phyloP scores from a whole-genome alignment of 2,888 invertebrate species.

The Cosmorhoe ocellata region DNA sequence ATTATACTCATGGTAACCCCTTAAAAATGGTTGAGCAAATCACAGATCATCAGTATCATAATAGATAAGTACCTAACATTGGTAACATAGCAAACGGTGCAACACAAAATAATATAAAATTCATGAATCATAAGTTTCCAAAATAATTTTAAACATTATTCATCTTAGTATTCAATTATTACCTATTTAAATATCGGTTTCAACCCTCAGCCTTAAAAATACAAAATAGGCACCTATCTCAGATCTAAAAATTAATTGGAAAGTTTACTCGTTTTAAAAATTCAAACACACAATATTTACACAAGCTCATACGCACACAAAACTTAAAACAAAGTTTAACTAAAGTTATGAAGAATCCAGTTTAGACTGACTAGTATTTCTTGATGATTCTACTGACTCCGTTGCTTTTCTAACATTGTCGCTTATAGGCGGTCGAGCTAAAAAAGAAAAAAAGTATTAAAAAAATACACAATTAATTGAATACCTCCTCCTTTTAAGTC shows the following conservation, averaged over 20 bases:
- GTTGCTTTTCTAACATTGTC: slow-evolving; percentile 56
- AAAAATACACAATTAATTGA: no score
- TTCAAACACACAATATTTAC: slow-evolving; percentile 22
- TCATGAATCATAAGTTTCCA: not conserved
- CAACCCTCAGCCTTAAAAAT: slow-evolving; percentile 1
- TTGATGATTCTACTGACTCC: slow-evolving; percentile 54
- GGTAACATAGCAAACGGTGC: slow-evolving; percentile 7
- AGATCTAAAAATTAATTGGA: not conserved
- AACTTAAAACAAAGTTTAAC: no score
- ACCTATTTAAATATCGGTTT: not conserved
- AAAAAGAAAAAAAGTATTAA: slow-evolving; percentile 33
- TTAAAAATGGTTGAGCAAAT: slow-evolving; percentile 12
- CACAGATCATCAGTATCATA: slow-evolving; percentile 4
- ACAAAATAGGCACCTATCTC: not conserved
- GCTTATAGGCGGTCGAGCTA: slow-evolving; percentile 65
- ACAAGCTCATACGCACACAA: not conserved
- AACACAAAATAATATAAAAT: not conserved
- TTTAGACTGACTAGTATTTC: slow-evolving; percentile 75
- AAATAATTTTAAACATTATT: not conserved
- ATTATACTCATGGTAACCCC: not conserved
- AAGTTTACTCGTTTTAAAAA: not conserved
- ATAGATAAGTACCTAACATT: slow-evolving; percentile 4
- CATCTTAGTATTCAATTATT: not conserved
- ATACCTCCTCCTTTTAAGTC: no score
- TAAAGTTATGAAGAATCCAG: slow-evolving; percentile 57